Percentiles rank a stretch among this genome's conserved stretches.
Evolutionary conservation across 2,888 invertebrate genomes (phyloP).

Genomic region (Mythimna pallens): DNA sequence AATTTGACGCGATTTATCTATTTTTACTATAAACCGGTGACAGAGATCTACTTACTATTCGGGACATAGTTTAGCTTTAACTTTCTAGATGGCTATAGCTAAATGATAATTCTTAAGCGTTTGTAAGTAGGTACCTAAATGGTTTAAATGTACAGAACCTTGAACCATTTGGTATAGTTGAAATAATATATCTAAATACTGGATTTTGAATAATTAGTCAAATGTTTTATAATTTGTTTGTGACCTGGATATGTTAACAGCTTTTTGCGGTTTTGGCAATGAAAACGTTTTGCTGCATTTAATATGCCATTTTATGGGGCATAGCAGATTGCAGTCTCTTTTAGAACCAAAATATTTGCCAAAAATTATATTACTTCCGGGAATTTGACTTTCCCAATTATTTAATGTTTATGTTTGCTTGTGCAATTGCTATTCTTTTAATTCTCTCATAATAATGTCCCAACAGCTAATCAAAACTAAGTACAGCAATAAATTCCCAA

Average conservation of each 20-base stretch:
- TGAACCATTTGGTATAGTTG: too few relatives aligned
- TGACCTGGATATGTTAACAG: not conserved
- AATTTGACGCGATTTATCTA: too few relatives aligned
- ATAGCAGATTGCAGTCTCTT: not conserved
- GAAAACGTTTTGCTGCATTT: not conserved
- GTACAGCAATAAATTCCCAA: constrained; percentile 15
- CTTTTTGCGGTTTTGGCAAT: not conserved
- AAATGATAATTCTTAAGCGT: too few relatives aligned
- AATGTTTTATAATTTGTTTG: not conserved
- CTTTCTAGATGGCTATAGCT: too few relatives aligned
- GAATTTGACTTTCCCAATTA: not conserved
- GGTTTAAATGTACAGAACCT: too few relatives aligned
- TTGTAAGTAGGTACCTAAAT: too few relatives aligned
- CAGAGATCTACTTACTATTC: too few relatives aligned
- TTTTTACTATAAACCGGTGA: too few relatives aligned
- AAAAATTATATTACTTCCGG: constrained; percentile 1
- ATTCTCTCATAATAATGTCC: not conserved
- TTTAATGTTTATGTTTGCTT: not conserved
- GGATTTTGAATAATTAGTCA: not conserved
- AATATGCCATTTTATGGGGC: not conserved
- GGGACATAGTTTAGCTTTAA: too few relatives aligned
- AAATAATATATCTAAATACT: not conserved
- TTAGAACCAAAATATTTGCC: not conserved
- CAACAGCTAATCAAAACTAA: not conserved
- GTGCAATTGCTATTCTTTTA: not conserved